Percentiles rank a stretch among this genome's conserved stretches.
Conservation (phyloP, 2,888 invertebrate species). For the Patella depressa region DNA sequence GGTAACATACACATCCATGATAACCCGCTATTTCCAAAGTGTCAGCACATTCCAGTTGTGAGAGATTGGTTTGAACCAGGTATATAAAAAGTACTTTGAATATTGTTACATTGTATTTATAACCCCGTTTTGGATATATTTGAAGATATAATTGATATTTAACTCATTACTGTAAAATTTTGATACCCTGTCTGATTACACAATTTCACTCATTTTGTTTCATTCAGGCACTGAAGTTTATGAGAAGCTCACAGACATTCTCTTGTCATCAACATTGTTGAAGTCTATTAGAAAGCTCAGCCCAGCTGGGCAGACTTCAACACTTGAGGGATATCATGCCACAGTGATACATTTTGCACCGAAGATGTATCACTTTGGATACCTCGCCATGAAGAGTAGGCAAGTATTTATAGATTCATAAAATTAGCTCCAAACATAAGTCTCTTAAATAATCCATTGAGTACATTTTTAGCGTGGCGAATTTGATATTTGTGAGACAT, state of each 20-base stretch:
- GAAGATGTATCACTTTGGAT: not conserved
- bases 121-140: too few relatives aligned
- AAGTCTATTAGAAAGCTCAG: not conserved
- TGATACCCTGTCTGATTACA: not conserved
- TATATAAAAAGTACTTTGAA: not conserved
- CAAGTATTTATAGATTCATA: not conserved
- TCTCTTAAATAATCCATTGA: too few relatives aligned
- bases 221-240: not conserved
- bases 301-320: not conserved
- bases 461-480: too few relatives aligned
- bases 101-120: too few relatives aligned
- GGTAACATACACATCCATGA: not conserved
- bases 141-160: not conserved
- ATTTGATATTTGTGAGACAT: too few relatives aligned
- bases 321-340: not conserved
- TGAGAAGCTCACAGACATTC: slow-evolving; percentile 1
- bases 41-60: not conserved
- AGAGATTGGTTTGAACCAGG: not conserved
- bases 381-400: not conserved
- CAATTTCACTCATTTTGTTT: not conserved
- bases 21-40: not conserved
- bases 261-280: too few relatives aligned
- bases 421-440: not conserved
- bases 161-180: not conserved
- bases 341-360: not conserved